These are phyloP conservation scores for Tetrao urogallus DNA, from an alignment of 2,113 vertebrate species.

Conservation along the genomic window DNA sequence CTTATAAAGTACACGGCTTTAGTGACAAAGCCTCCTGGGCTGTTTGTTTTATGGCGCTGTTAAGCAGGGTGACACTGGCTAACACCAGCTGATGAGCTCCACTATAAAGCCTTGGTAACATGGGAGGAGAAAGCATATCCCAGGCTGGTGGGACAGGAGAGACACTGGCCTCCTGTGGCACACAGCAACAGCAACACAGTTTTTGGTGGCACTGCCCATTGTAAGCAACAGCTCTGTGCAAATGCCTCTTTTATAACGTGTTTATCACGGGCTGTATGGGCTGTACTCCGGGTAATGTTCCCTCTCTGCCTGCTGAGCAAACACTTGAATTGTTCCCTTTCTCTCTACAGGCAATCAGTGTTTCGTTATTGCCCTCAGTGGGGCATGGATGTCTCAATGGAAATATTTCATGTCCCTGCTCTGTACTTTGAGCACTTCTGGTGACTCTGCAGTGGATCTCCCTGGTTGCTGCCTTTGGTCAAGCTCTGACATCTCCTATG, in stretches of 20 bases:
- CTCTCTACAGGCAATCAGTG: background rate
- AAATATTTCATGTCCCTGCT: background rate
- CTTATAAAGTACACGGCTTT: conserved; percentile 7
- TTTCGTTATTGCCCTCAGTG: background rate
- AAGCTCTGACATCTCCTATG: background rate
- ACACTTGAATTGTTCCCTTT: conserved; percentile 20
- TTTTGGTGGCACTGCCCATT: background rate
- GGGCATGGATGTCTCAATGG: background rate
- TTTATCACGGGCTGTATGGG: conserved; percentile 12
- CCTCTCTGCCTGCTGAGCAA: conserved; percentile 17
- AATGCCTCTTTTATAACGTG: conserved; percentile 41
- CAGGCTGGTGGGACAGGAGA: background rate
- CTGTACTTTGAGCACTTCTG: background rate
- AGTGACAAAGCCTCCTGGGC: background rate
- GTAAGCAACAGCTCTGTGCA: background rate
- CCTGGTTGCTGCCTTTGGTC: background rate
- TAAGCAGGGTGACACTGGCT: background rate
- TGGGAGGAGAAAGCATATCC: background rate
- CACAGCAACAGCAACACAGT: background rate
- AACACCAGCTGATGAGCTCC: conserved; percentile 17
- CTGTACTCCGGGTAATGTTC: conserved; percentile 21
- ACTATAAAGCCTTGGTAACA: background rate
- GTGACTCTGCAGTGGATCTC: background rate
- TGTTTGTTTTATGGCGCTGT: background rate
- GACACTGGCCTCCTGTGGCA: background rate